Conservation (phyloP, 2,113 vertebrate species). For the Macquaria australasica region DNA sequence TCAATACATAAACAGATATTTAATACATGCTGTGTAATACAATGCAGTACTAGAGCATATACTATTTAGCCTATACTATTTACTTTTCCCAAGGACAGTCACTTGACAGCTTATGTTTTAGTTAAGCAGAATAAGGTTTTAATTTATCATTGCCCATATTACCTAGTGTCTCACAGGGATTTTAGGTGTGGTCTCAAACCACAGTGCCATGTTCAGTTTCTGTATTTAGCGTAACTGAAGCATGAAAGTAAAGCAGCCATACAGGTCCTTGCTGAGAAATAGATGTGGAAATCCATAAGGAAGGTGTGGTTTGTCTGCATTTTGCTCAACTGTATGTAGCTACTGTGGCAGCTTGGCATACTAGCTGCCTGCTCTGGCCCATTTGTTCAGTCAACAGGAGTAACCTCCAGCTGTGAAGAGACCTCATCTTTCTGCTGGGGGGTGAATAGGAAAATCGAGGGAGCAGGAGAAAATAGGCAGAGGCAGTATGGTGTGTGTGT, state of each 20-base stretch:
- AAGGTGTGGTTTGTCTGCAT: slow-evolving; percentile 1
- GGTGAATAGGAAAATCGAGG: slow-evolving; percentile 16
- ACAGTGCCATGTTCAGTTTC: not conserved
- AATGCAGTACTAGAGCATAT: too few species aligned
- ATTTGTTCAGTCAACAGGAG: slow-evolving; percentile 73
- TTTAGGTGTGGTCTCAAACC: not conserved
- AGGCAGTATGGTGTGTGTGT: slow-evolving; percentile 5
- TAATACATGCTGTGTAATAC: not conserved
- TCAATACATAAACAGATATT: not conserved
- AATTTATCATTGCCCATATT: not conserved
- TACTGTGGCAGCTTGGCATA: slow-evolving; percentile 32
- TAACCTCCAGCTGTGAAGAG: slow-evolving; percentile 73
- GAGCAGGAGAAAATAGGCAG: slow-evolving; percentile 38
- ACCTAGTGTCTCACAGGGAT: not conserved
- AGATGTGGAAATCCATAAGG: slow-evolving; percentile 22
- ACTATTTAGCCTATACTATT: not conserved
- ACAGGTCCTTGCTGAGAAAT: not conserved
- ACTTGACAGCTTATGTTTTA: not conserved
- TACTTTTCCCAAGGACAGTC: not conserved
- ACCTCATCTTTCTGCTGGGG: slow-evolving; percentile 54
- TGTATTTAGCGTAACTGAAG: not conserved
- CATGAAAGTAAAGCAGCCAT: not conserved
- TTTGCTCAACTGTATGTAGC: slow-evolving; percentile 36
- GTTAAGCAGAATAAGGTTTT: not conserved
- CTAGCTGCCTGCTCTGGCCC: slow-evolving; percentile 49